These are phyloP conservation scores for Gila orcuttii DNA, from an alignment of 2,113 vertebrate genomes.

Conservation along the genomic window DNA sequence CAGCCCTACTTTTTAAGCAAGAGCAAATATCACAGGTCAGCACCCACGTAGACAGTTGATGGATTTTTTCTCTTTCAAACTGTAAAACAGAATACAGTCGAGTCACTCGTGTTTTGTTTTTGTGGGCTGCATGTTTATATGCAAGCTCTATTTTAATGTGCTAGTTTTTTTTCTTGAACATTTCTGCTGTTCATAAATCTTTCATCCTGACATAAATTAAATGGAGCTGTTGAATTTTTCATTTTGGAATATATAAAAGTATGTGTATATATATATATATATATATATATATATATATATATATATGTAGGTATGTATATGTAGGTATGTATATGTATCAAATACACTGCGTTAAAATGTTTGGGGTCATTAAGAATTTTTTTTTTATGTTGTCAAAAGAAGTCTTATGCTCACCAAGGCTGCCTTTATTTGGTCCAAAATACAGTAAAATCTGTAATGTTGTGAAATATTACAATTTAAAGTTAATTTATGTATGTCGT, in stretches of 20 bases:
- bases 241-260: neutral
- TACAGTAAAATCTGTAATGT: neutral
- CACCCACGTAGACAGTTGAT: constrained; percentile 45
- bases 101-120: neutral
- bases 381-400: no score
- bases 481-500: neutral
- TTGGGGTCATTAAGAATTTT: no score
- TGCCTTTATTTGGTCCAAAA: neutral
- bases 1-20: constrained; percentile 57
- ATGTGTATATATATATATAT: no score
- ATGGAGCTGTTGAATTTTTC: neutral
- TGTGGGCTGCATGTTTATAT: neutral
- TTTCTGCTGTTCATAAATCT: neutral
- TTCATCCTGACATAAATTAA: neutral
- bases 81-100: constrained; percentile 19
- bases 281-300: no score
- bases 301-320: neutral
- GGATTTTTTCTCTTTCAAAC: constrained; percentile 29
- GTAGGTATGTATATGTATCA: no score
- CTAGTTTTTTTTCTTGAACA: neutral
- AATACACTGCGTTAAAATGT: no score
- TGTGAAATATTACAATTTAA: neutral
- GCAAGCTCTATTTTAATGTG: neutral
- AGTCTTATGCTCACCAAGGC: neutral
- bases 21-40: constrained; percentile 56